phyloP scores from a whole-genome alignment of 2,888 invertebrate genomes.

The Drosophila birchii region DNA sequence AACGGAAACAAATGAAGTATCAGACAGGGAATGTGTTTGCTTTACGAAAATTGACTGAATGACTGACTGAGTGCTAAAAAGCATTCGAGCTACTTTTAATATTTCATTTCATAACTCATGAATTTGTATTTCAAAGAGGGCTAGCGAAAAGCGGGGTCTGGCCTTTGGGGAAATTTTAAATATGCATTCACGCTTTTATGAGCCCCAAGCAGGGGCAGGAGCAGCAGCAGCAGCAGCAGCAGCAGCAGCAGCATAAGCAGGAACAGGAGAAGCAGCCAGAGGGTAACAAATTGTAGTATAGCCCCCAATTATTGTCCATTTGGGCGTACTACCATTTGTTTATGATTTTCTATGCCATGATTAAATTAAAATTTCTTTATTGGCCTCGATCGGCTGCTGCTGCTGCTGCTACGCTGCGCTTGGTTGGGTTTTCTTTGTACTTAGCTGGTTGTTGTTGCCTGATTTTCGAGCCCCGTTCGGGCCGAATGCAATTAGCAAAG shows the following conservation, averaged over 20 bases:
- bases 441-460: conserved; percentile 6
- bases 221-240: neutral
- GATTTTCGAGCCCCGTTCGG: conserved; percentile 8
- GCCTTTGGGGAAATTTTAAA: conserved; percentile 53
- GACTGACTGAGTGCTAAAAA: conserved; percentile 53
- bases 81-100: conserved; percentile 63
- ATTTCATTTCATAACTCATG: conserved; percentile 73
- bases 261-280: neutral
- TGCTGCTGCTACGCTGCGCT: conserved; percentile 33
- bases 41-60: conserved; percentile 54
- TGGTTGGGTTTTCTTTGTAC: conserved; percentile 50
- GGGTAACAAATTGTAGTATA: conserved; percentile 12
- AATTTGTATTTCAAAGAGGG: conserved; percentile 65
- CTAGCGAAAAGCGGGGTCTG: conserved; percentile 1
- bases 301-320: conserved; percentile 59
- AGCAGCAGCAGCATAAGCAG: no score
- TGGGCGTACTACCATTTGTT: conserved; percentile 57
- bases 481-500: conserved; percentile 49
- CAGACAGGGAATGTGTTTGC: conserved; percentile 56
- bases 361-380: conserved; percentile 73
- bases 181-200: conserved; percentile 64
- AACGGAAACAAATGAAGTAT: conserved; percentile 74
- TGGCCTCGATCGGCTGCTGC: conserved; percentile 55
- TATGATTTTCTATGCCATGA: conserved; percentile 58
- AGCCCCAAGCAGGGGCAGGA: neutral